Conservation (phyloP, 2,797 vertebrate species). For the Catharus ustulatus region DNA sequence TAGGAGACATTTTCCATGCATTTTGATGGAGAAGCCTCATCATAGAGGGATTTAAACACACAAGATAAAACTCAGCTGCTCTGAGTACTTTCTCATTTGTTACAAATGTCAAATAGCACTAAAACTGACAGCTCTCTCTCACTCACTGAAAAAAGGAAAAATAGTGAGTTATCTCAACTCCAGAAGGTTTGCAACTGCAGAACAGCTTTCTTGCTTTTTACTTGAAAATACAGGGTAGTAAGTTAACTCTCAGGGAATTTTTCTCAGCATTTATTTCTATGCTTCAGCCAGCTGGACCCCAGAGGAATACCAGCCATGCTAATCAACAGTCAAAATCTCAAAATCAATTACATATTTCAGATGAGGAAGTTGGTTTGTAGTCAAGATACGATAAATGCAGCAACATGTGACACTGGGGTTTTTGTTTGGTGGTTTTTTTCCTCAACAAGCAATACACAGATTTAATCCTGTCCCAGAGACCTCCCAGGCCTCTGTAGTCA, state of each 20-base stretch:
- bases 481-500: not conserved
- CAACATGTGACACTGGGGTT: rapidly evolving
- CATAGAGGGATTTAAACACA: not conserved
- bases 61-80: not conserved
- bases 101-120: not conserved
- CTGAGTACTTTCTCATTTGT: not conserved
- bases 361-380: not conserved
- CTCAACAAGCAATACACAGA: not conserved
- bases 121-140: not conserved
- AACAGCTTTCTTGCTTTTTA: not conserved
- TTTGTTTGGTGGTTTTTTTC: not conserved
- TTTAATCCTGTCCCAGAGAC: not conserved
- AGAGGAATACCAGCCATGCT: not conserved
- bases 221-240: not conserved
- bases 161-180: not conserved
- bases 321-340: not conserved
- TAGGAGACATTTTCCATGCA: not conserved
- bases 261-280: not conserved
- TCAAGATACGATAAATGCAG: not conserved
- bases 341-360: not conserved
- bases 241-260: not conserved
- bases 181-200: not conserved
- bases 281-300: not conserved
- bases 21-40: not conserved
- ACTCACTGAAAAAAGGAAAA: not conserved